Evolutionary conservation across 2,888 invertebrate species (phyloP).

Genomic region (Falcaria lacertinaria): DNA sequence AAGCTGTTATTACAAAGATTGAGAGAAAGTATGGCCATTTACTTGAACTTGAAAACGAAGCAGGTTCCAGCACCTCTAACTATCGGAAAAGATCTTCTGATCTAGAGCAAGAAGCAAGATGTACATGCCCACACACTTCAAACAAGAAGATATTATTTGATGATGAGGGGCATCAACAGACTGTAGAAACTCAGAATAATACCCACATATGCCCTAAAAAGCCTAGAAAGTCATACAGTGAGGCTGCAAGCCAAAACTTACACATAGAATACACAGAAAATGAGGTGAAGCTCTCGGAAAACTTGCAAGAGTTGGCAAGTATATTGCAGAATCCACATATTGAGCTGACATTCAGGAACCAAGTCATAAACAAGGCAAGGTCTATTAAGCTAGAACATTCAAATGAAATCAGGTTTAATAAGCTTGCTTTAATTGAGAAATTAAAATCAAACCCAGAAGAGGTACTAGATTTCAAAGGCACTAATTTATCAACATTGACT

Average conservation of each 20-base stretch:
- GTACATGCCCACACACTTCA: slow-evolving; percentile 42
- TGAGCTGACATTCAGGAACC: slow-evolving; percentile 35
- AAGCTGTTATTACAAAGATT: slow-evolving; percentile 52
- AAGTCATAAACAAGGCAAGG: slow-evolving; percentile 50
- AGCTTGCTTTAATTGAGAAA: slow-evolving; percentile 42
- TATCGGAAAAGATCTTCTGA: slow-evolving; percentile 7
- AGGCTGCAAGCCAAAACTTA: slow-evolving; percentile 21
- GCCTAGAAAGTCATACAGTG: slow-evolving; percentile 13
- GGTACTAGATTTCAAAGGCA: slow-evolving; percentile 54
- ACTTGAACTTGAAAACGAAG: slow-evolving; percentile 30
- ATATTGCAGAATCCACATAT: slow-evolving; percentile 43
- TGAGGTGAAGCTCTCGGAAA: slow-evolving; percentile 40
- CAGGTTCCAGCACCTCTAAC: slow-evolving; percentile 6
- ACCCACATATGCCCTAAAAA: slow-evolving; percentile 53
- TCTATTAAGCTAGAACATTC: slow-evolving; percentile 37
- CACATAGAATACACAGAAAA: slow-evolving; percentile 42
- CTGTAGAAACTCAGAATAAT: slow-evolving; percentile 22
- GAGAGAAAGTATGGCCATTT: slow-evolving; percentile 66
- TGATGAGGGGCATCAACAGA: slow-evolving; percentile 51
- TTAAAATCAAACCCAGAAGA: slow-evolving; percentile 49
- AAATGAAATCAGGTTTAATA: slow-evolving; percentile 50
- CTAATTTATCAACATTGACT: slow-evolving; percentile 49
- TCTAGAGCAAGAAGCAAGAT: slow-evolving; percentile 18
- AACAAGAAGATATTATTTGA: slow-evolving; percentile 63
- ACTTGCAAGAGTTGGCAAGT: slow-evolving; percentile 34